A percentile compares a stretch with the other conserved stretches of the same genome.
Conservation (phyloP, 2,888 invertebrate species). For the Neocrepidodera transversa region DNA sequence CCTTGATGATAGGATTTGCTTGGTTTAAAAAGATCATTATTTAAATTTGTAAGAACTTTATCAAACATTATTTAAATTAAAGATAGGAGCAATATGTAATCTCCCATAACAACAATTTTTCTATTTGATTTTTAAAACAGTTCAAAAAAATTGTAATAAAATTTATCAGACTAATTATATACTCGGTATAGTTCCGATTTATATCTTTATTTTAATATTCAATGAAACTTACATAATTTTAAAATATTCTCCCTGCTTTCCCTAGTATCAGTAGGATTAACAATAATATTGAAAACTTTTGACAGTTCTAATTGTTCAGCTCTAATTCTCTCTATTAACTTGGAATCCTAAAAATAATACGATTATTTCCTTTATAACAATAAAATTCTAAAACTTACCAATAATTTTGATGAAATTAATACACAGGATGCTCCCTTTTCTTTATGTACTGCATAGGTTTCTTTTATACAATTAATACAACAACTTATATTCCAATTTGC, state of each 20-base stretch:
- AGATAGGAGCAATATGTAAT: too few relatives aligned
- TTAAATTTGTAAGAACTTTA: too few relatives aligned
- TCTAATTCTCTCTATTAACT: conserved; percentile 25
- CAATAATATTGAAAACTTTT: conserved; percentile 44
- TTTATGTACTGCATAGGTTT: conserved; percentile 69
- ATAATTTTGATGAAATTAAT: conserved; percentile 65
- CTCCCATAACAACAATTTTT: too few relatives aligned
- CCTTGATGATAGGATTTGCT: too few relatives aligned
- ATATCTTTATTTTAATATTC: too few relatives aligned
- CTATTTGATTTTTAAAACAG: too few relatives aligned
- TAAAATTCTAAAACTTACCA: conserved; percentile 62
- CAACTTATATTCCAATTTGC: conserved; percentile 69
- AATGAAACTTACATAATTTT: conserved; percentile 42
- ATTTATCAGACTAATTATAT: too few relatives aligned
- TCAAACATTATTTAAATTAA: too few relatives aligned
- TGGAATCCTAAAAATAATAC: conserved; percentile 21
- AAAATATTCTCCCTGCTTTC: conserved; percentile 29
- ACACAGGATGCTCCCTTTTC: conserved; percentile 64
- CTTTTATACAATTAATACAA: conserved; percentile 70
- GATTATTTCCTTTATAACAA: not conserved
- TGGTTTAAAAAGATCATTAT: too few relatives aligned
- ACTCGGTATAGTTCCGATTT: too few relatives aligned
- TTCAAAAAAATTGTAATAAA: too few relatives aligned
- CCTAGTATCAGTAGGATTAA: conserved; percentile 40
- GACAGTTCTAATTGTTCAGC: conserved; percentile 63